Evolutionary conservation across 2,113 vertebrate genomes (phyloP).

Genomic region (Natator depressus): DNA sequence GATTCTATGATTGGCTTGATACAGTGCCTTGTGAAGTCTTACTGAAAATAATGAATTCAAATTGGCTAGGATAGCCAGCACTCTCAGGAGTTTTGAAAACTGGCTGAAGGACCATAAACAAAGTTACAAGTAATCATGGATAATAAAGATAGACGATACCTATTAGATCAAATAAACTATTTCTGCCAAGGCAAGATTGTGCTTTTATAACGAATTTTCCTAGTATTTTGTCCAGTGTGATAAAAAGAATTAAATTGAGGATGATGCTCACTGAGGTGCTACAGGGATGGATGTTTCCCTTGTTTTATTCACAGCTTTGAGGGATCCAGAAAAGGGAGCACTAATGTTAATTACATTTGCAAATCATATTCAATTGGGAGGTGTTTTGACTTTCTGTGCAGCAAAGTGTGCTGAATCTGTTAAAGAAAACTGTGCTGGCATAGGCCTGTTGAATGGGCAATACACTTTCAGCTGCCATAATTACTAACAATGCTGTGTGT

Average conservation of each 20-base stretch:
- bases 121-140: not conserved
- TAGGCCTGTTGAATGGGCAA: not conserved
- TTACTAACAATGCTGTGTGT: not conserved
- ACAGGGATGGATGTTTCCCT: not conserved
- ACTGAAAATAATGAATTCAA: conserved; percentile 27
- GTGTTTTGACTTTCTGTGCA: conserved; percentile 4
- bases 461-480: not conserved
- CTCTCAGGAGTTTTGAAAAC: not conserved
- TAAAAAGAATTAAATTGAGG: not conserved
- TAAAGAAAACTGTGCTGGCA: not conserved
- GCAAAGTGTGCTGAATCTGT: not conserved
- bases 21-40: not conserved
- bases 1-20: not conserved
- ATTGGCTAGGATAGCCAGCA: conserved; percentile 19
- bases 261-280: not conserved
- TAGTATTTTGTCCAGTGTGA: not conserved
- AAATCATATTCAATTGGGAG: not conserved
- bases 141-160: conserved; percentile 25
- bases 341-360: conserved; percentile 34
- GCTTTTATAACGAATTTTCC: conserved; percentile 18
- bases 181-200: conserved; percentile 15
- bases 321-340: not conserved
- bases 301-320: not conserved
- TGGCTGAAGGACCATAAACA: conserved; percentile 10
- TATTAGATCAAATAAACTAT: not conserved